Percentiles rank a stretch among this genome's conserved stretches.
phyloP scores from a whole-genome alignment of 2,797 vertebrate genomes.

The Miichthys miiuy region DNA sequence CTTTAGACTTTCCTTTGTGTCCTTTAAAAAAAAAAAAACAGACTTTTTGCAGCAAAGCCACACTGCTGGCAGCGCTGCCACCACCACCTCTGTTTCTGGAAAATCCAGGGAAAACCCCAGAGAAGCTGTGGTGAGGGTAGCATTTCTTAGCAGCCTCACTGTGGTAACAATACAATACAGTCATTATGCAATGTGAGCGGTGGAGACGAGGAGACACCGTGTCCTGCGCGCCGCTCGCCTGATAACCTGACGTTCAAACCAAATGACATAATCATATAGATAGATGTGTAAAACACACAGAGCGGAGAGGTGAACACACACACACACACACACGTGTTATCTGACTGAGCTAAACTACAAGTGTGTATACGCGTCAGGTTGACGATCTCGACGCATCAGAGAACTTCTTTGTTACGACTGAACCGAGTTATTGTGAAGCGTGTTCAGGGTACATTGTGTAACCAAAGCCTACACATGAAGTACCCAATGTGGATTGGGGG shows the following conservation, averaged over 20 bases:
- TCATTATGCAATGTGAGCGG: conserved; percentile 49
- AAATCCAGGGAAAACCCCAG: conserved; percentile 65
- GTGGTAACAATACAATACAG: conserved; percentile 55
- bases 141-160: background rate
- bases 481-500: conserved; percentile 22
- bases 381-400: background rate
- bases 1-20: conserved; percentile 1
- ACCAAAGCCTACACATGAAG: conserved; percentile 15
- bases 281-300: background rate
- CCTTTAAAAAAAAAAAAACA: conserved; percentile 20
- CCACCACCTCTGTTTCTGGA: conserved; percentile 32
- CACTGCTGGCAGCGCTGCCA: conserved; percentile 24
- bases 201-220: conserved; percentile 27
- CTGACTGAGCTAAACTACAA: conserved; percentile 1
- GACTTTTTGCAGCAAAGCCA: conserved; percentile 26
- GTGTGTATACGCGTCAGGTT: background rate
- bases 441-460: conserved; percentile 42
- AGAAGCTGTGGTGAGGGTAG: background rate
- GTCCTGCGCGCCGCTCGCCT: conserved; percentile 45
- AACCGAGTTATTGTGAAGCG: conserved; percentile 13
- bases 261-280: conserved; percentile 14
- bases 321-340: background rate
- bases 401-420: conserved; percentile 9
- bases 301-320: background rate
- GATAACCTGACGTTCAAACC: conserved; percentile 41